Evolutionary conservation across 2,888 invertebrate genomes (phyloP), one percentile per base, ranked within the genome.

Genomic region (Carcina quercana): DNA sequence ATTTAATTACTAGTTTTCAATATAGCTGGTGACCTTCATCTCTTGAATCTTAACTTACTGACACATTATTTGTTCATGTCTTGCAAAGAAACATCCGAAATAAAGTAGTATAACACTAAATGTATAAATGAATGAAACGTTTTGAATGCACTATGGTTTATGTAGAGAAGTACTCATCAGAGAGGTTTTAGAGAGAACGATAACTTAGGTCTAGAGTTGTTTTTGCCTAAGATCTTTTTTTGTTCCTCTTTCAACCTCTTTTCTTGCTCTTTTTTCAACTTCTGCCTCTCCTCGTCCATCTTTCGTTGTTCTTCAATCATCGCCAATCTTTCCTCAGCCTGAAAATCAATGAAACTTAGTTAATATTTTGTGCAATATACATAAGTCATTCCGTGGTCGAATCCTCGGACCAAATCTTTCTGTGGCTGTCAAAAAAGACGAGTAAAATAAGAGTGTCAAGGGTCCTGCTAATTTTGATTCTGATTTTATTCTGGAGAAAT

Each of bases 291-390:
- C 83, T 98, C 97, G 54, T 97, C 95, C 89, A 97, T 95, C 75
- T 93, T 91, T 55, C 97, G 89, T 82, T 97, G 97, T 72, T 97
- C 97, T 85, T 97, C 97, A 43, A 97, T 95, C 89, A 97, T 95
- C 42, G 95, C 95, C 70, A 97, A 87, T 59, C 97, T 89, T 74
- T 98, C 97, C 86, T 98, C 98, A 63, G 97, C 97, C 97, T 97
- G 64, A 28, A 74, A 58, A 20, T 26, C n/a, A 20, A n/a, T 20
- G 10, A 20, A 7, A 20, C n/a, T n/a, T n/a, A n/a, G n/a, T n/a
- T n/a, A n/a, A n/a, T n/a, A n/a, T n/a, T n/a, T n/a, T n/a, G n/a
- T n/a, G n/a, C n/a, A n/a, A n/a, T n/a, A n/a, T n/a, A n/a, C n/a
- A n/a, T n/a, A n/a, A n/a, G n/a, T n/a, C n/a, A n/a, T n/a, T n/a